A percentile compares a stretch with the other conserved stretches of the same genome.
phyloP scores from a whole-genome alignment of 2,797 vertebrate genomes.

The Acanthornis magna region DNA sequence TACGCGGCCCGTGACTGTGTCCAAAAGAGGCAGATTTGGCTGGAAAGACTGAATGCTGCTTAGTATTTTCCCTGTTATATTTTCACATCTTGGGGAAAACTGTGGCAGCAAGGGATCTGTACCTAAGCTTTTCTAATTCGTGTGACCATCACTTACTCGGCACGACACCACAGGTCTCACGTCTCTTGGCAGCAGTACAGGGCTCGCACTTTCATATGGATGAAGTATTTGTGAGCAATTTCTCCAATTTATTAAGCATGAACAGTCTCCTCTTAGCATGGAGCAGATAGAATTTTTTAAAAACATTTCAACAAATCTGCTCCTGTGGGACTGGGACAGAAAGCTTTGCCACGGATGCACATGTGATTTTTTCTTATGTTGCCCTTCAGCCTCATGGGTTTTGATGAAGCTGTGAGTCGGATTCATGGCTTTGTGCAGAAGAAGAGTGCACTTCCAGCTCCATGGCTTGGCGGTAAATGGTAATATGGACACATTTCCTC shows the following conservation, averaged over 20 bases:
- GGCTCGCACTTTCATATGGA: slow-evolving; percentile 32
- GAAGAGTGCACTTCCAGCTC: background rate
- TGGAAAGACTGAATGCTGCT: slow-evolving; percentile 21
- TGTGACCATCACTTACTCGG: slow-evolving; percentile 45
- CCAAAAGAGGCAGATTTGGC: slow-evolving; percentile 50
- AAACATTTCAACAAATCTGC: slow-evolving; percentile 53
- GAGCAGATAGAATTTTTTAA: slow-evolving; percentile 4
- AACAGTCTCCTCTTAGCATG: slow-evolving; percentile 41
- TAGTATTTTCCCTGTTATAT: slow-evolving; percentile 42
- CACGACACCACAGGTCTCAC: slow-evolving; percentile 57
- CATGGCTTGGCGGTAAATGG: background rate
- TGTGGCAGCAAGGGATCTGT: background rate
- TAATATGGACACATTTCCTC: slow-evolving; percentile 32
- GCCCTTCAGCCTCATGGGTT: background rate
- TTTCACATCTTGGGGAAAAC: slow-evolving; percentile 35
- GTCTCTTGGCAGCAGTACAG: slow-evolving; percentile 65
- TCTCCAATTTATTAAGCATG: slow-evolving; percentile 54
- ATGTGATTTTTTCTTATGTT: background rate
- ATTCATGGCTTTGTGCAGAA: slow-evolving; percentile 11
- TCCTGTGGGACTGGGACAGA: background rate
- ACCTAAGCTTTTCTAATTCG: slow-evolving; percentile 44
- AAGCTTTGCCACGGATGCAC: background rate
- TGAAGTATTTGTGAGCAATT: slow-evolving; percentile 52
- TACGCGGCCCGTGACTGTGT: background rate
- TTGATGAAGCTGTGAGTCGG: background rate